A percentile compares a stretch with the other conserved stretches of the same genome.
Evolutionary conservation across 2,113 vertebrate species (phyloP).

Genomic region (Pedionomus torquatus): DNA sequence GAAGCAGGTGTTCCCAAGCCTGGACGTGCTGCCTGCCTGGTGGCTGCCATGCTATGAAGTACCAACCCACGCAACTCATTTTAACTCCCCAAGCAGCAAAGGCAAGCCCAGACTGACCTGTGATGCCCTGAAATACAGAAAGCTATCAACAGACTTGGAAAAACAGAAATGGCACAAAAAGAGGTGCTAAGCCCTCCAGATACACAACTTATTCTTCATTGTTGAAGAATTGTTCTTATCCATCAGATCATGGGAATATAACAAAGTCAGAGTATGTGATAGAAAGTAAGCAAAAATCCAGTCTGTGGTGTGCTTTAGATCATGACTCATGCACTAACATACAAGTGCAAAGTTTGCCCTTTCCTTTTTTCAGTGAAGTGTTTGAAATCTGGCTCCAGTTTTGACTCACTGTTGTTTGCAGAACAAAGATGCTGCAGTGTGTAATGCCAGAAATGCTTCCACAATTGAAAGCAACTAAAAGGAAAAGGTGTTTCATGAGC

Average conservation of each 20-base stretch:
- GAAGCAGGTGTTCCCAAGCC: background rate
- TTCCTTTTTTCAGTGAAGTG: background rate
- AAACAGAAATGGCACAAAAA: background rate
- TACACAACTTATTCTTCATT: background rate
- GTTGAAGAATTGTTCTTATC: too few relatives aligned
- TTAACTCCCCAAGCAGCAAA: background rate
- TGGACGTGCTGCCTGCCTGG: fast-evolving
- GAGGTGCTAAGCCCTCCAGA: background rate
- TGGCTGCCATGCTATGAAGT: background rate
- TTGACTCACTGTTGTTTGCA: background rate
- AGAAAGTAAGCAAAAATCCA: background rate
- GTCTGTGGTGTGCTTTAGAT: background rate
- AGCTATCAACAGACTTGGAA: background rate
- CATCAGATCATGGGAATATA: background rate
- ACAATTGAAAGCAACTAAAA: background rate
- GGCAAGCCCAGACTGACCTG: background rate
- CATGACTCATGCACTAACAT: background rate
- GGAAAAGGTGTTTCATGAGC: background rate
- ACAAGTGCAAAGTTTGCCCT: background rate
- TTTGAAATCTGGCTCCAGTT: background rate
- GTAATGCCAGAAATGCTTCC: background rate
- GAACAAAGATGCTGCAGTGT: background rate
- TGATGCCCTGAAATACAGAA: background rate
- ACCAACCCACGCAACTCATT: background rate
- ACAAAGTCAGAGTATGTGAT: fast-evolving